Percentiles rank a stretch among this genome's conserved stretches.
Conservation (phyloP, 2,113 vertebrate genomes). For the Agapornis roseicollis region DNA sequence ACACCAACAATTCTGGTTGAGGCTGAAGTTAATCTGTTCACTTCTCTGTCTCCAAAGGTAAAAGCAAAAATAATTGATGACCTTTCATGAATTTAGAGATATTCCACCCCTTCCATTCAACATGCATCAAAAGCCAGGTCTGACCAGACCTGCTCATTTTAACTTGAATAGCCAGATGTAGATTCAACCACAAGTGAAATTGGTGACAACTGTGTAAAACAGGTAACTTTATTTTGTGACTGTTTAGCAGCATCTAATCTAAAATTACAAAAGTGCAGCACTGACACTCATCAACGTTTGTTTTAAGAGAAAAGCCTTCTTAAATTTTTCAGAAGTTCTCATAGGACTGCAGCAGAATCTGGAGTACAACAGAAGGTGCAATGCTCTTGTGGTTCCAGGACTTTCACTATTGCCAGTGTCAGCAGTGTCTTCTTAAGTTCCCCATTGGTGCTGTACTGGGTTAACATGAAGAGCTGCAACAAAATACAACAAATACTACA, state of each 20-base stretch:
- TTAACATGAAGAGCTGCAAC: background rate
- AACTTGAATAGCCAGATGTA: background rate
- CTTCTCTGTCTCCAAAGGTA: background rate
- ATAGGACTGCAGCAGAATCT: background rate
- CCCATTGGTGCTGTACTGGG: background rate
- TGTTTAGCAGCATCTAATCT: background rate
- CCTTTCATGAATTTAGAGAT: background rate
- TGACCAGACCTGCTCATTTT: background rate
- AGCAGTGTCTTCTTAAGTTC: background rate
- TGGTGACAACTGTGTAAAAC: background rate
- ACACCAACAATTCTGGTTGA: background rate
- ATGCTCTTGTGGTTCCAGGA: background rate
- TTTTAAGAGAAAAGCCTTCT: background rate
- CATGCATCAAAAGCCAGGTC: background rate
- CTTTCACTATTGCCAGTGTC: background rate
- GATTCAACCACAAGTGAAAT: background rate
- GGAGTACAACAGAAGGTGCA: background rate
- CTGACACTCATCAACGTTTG: background rate
- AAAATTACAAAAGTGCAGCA: background rate
- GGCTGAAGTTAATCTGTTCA: background rate
- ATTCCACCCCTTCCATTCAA: background rate
- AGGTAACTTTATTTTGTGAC: conserved; percentile 15
- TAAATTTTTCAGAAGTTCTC: background rate
- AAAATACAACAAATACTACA: background rate
- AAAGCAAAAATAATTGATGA: background rate